Conservation (phyloP, 1,140 invertebrate species). For the Ruditapes philippinarum region DNA sequence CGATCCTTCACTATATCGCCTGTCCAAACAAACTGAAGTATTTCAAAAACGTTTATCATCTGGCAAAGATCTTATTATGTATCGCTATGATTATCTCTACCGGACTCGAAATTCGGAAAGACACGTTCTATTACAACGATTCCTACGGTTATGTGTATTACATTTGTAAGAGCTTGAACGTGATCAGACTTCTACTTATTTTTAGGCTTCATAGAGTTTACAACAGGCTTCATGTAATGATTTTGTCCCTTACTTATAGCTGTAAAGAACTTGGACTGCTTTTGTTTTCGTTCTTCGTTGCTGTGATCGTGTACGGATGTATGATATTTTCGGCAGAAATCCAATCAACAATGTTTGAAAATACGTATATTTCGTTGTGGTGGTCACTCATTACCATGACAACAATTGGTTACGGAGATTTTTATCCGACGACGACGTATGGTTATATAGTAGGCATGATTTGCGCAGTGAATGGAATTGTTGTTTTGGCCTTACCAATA, state of each 20-base stretch:
- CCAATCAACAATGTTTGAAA: conserved; percentile 63
- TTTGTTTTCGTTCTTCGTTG: conserved; percentile 99
- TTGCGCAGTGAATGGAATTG: conserved; percentile 99
- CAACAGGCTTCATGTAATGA: conserved; percentile 50
- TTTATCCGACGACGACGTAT: conserved; percentile 86
- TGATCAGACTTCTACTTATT: conserved; percentile 18
- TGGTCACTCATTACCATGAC: conserved; percentile 97
- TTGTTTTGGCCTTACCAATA: conserved; percentile 99
- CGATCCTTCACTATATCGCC: conserved; percentile 81
- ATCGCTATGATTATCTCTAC: conserved; percentile 21
- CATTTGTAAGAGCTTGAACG: conserved; percentile 1
- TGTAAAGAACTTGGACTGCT: conserved; percentile 99
- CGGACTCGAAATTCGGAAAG: conserved; percentile 60
- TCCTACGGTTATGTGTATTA: conserved; percentile 47
- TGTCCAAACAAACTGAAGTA: conserved; percentile 84
- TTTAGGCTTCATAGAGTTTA: conserved; percentile 21
- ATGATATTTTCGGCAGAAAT: conserved; percentile 89
- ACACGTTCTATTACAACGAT: conserved; percentile 82
- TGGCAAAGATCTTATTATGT: conserved; percentile 85
- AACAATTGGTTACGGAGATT: conserved; percentile 99
- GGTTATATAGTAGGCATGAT: conserved; percentile 84
- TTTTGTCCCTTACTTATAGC: conserved; percentile 87
- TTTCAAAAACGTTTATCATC: conserved; percentile 82
- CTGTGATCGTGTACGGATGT: conserved; percentile 99
- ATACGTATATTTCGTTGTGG: conserved; percentile 99